Conservation (phyloP, 2,797 vertebrate genomes). For the Eutrigla gurnardus region DNA sequence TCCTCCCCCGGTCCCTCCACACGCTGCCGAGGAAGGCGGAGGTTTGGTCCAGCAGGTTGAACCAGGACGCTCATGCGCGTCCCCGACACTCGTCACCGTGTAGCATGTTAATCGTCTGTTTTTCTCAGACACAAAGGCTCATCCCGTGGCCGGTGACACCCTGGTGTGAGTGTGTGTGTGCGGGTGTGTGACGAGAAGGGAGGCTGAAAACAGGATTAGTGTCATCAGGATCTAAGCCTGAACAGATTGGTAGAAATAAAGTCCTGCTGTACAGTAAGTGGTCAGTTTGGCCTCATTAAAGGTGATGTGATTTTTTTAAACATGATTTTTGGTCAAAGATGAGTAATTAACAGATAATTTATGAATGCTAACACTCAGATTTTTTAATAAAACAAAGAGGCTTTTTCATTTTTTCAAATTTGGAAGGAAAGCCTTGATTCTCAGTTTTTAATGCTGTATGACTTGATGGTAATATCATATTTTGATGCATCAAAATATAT, state of each 20-base stretch:
- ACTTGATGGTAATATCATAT: background rate
- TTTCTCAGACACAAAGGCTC: slow-evolving; percentile 81
- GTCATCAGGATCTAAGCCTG: slow-evolving; percentile 79
- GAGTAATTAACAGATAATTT: background rate
- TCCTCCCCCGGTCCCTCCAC: slow-evolving; percentile 7
- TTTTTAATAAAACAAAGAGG: background rate
- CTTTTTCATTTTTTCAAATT: background rate
- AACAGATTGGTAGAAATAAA: slow-evolving; percentile 80
- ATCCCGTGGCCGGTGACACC: slow-evolving; percentile 61
- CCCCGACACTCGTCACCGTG: slow-evolving; percentile 10
- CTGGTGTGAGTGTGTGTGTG: slow-evolving; percentile 58
- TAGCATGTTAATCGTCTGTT: slow-evolving; percentile 71
- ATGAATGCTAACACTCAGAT: background rate
- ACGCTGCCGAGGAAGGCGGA: slow-evolving; percentile 37
- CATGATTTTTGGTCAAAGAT: background rate
- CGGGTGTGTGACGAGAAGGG: slow-evolving; percentile 50
- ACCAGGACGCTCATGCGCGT: slow-evolving; percentile 15
- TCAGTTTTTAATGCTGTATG: background rate
- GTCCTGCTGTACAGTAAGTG: slow-evolving; percentile 58
- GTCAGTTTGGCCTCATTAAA: slow-evolving; percentile 56
- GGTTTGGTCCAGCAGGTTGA: slow-evolving; percentile 6
- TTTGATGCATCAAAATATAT: background rate
- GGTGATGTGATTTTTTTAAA: slow-evolving; percentile 9
- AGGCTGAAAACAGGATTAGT: slow-evolving; percentile 83
- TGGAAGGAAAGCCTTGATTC: background rate